These are phyloP conservation scores for Mactromeris polynyma DNA, from an alignment of 2,888 invertebrate genomes.

Conservation along the genomic window DNA sequence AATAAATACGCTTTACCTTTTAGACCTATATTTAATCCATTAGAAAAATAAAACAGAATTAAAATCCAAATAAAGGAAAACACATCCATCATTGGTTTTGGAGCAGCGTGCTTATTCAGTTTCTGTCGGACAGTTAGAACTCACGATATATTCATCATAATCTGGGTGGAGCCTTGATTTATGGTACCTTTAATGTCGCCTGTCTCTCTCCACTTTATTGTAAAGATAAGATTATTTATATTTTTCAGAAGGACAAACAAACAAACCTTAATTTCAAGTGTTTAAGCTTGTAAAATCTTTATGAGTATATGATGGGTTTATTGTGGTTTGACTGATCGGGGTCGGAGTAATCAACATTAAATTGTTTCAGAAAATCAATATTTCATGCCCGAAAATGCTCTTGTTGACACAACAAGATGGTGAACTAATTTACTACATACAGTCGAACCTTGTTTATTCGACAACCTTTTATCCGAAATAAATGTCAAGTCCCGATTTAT, in stretches of 20 bases:
- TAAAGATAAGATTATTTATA: slow-evolving; percentile 28
- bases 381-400: no score
- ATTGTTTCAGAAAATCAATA: no score
- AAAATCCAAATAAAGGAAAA: neutral
- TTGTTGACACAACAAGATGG: no score
- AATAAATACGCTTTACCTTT: neutral
- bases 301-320: neutral
- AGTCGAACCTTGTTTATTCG: no score
- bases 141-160: neutral
- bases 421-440: no score
- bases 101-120: neutral
- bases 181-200: neutral
- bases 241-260: slow-evolving; percentile 19
- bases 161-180: neutral
- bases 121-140: neutral
- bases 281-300: slow-evolving; percentile 28
- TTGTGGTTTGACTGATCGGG: neutral
- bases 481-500: no score
- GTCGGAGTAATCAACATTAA: no score
- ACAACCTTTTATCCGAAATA: no score
- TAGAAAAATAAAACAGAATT: neutral
- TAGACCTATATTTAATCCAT: neutral
- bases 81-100: neutral
- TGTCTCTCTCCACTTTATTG: slow-evolving; percentile 27
- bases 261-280: slow-evolving; percentile 26